Percentiles rank a stretch among this genome's conserved stretches.
Evolutionary conservation across 1,140 invertebrate genomes (phyloP).

Genomic region (Lanistes nyassanus): DNA sequence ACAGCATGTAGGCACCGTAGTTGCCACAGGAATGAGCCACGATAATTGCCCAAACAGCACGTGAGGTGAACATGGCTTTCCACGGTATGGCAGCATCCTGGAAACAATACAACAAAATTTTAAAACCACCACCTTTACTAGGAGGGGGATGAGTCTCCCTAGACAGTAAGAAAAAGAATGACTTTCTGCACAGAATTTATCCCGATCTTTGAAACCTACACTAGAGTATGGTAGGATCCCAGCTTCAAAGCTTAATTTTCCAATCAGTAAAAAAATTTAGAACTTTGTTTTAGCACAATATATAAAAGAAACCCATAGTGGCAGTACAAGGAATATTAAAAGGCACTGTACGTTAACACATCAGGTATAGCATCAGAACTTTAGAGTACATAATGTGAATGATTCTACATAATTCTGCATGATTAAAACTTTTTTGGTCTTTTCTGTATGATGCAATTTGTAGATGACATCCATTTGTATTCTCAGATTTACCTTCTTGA

Average conservation of each 20-base stretch:
- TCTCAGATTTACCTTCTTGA: conserved; percentile 17
- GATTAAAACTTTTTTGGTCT: neutral
- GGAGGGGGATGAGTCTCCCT: neutral
- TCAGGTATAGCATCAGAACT: neutral
- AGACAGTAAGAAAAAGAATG: too few species aligned
- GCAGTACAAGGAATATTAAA: too few species aligned
- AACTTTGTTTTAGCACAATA: too few species aligned
- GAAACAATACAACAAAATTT: neutral
- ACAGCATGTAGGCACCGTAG: conserved; percentile 93
- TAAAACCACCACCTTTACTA: neutral
- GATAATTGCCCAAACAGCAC: conserved; percentile 87
- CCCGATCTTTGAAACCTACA: too few species aligned
- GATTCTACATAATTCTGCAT: neutral
- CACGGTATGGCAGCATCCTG: conserved; percentile 70
- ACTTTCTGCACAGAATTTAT: too few species aligned
- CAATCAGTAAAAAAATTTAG: too few species aligned
- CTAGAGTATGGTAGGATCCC: too few species aligned
- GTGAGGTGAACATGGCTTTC: conserved; percentile 80
- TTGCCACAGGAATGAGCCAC: conserved; percentile 89
- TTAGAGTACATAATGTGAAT: neutral
- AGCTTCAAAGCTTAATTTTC: too few species aligned
- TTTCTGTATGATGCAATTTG: neutral
- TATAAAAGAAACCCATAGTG: too few species aligned
- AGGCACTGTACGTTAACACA: neutral
- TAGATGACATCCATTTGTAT: neutral